Evolutionary conservation across 2,797 vertebrate genomes (phyloP).

Genomic region (Gallinago nigripennis): DNA sequence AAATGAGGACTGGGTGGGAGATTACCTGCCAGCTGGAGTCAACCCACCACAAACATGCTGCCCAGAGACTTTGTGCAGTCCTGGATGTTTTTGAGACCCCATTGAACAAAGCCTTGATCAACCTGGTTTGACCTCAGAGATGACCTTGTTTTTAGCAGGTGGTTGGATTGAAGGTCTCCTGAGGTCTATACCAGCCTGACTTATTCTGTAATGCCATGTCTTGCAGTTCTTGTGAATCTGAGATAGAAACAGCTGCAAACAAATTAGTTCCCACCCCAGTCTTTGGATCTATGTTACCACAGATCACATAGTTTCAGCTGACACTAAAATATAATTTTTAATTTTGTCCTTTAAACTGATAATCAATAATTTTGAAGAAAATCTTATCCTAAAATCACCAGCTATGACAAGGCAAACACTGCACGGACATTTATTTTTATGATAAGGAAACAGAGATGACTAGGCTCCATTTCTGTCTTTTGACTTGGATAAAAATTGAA

Average conservation of each 20-base stretch:
- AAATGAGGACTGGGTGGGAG: background rate
- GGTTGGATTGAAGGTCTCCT: background rate
- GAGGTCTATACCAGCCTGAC: background rate
- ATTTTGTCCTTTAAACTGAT: background rate
- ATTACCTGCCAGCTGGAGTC: background rate
- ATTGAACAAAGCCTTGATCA: background rate
- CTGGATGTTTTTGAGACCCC: background rate
- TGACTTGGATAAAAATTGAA: background rate
- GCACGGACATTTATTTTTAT: background rate
- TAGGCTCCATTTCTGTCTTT: rapidly evolving
- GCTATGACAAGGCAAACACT: background rate
- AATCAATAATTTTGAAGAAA: background rate
- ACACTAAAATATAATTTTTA: background rate
- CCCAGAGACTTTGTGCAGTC: background rate
- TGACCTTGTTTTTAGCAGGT: background rate
- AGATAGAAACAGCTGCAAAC: background rate
- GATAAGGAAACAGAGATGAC: background rate
- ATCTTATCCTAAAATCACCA: background rate
- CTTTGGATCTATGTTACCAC: background rate
- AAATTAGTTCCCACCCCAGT: background rate
- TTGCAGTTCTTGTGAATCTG: background rate
- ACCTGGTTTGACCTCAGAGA: background rate
- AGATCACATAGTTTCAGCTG: background rate
- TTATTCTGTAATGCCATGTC: background rate
- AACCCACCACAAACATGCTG: background rate